Percentiles rank a stretch among this genome's conserved stretches.
Evolutionary conservation across 2,888 invertebrate species (phyloP).

Genomic region (Caenorhabditis macrosperma): DNA sequence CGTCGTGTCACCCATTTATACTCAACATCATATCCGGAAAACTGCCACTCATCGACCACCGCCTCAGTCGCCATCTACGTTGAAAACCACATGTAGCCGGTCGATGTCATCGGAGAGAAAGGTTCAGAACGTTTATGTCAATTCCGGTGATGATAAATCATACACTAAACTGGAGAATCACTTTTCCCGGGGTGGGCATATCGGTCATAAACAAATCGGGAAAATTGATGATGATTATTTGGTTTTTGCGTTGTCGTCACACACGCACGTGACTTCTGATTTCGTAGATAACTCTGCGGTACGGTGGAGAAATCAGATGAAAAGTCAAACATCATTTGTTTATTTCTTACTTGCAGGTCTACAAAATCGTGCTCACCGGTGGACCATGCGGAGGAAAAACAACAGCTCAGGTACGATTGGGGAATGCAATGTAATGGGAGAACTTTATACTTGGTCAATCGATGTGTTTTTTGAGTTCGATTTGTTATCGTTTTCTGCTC

Average conservation of each 20-base stretch:
- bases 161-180: slow-evolving; percentile 8
- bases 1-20: slow-evolving; percentile 30
- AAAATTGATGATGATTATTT: slow-evolving; percentile 13
- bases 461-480: slow-evolving; percentile 1
- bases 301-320: not conserved
- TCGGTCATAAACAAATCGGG: not conserved
- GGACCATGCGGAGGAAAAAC: slow-evolving; percentile 80
- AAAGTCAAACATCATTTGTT: not conserved
- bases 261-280: slow-evolving; percentile 42
- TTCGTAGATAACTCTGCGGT: slow-evolving; percentile 7
- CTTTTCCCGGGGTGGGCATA: not conserved
- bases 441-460: not conserved
- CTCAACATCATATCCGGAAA: slow-evolving; percentile 11
- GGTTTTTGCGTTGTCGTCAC: not conserved
- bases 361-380: slow-evolving; percentile 78
- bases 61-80: not conserved
- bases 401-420: slow-evolving; percentile 72
- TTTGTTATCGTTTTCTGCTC: not conserved
- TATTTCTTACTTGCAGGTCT: slow-evolving; percentile 56
- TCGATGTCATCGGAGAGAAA: slow-evolving; percentile 46
- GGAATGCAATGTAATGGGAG: not conserved
- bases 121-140: not conserved
- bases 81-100: slow-evolving; percentile 32
- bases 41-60: not conserved
- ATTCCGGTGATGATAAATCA: slow-evolving; percentile 11